These are phyloP conservation scores for Lasioglossum pauxillum DNA, from an alignment of 2,888 invertebrate genomes.

Conservation along the genomic window DNA sequence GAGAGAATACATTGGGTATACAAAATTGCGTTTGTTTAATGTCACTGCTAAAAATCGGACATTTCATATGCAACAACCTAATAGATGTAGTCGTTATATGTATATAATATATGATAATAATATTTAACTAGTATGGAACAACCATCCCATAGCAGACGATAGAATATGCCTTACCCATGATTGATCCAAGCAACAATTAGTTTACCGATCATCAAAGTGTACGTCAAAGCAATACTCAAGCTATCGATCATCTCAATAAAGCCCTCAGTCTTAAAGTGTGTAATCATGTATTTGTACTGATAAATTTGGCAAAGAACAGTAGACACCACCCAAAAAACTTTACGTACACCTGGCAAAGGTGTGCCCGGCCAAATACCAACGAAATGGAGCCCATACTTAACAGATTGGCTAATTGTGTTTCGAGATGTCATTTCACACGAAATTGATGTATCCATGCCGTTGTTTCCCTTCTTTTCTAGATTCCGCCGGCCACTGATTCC, in stretches of 20 bases:
- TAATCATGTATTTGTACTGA: background rate
- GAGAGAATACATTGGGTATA: too few relatives aligned
- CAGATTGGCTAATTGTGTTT: background rate
- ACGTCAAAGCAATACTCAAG: background rate
- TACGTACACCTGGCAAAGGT: background rate
- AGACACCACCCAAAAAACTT: background rate
- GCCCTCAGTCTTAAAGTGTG: background rate
- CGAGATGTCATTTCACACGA: background rate
- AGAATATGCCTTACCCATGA: background rate
- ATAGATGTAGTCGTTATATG: too few relatives aligned
- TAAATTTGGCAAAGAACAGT: background rate
- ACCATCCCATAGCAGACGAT: background rate
- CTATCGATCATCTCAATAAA: background rate
- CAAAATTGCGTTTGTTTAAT: too few relatives aligned
- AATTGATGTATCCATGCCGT: background rate
- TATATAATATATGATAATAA: too few relatives aligned
- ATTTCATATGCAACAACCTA: too few relatives aligned
- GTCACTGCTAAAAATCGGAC: too few relatives aligned
- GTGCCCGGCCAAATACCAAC: conserved; percentile 5
- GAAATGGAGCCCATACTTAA: background rate
- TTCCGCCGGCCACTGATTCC: background rate
- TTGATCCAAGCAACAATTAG: background rate
- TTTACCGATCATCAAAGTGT: background rate
- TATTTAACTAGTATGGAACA: background rate
- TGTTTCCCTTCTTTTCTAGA: background rate